These are phyloP conservation scores for Scartelaos histophorus DNA, from an alignment of 2,113 vertebrate species.

Conservation along the genomic window DNA sequence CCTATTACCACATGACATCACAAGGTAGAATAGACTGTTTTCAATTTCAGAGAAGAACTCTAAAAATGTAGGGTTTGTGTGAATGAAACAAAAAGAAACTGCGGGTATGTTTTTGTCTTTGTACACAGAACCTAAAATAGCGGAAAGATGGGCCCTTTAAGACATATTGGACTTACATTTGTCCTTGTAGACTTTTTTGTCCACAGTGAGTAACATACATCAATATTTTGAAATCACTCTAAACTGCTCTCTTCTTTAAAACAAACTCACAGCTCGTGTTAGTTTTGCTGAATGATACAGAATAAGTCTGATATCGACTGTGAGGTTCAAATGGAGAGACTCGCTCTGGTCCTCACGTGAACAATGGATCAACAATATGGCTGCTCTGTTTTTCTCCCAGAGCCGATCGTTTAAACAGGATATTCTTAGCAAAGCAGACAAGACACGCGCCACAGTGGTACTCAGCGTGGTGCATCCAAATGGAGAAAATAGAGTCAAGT, in stretches of 20 bases:
- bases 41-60: too few species aligned
- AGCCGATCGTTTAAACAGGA: conserved; percentile 46
- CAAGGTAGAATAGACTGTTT: too few species aligned
- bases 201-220: too few species aligned
- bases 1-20: too few species aligned
- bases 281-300: conserved; percentile 57
- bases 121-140: too few species aligned
- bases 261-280: conserved; percentile 44
- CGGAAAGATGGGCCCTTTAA: too few species aligned
- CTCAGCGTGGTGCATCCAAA: conserved; percentile 23
- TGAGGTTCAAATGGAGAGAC: conserved; percentile 36
- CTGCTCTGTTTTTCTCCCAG: conserved; percentile 40
- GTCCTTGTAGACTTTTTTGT: too few species aligned
- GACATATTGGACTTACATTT: too few species aligned
- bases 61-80: too few species aligned
- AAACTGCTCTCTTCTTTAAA: conserved; percentile 30
- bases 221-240: conserved; percentile 31
- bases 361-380: conserved; percentile 31
- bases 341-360: conserved; percentile 39
- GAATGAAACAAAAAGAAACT: too few species aligned
- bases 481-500: conserved; percentile 34
- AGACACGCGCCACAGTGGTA: conserved; percentile 6
- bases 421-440: conserved; percentile 41
- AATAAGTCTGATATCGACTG: conserved; percentile 46
- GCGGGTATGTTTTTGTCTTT: too few species aligned